Evolutionary conservation across 2,888 invertebrate genomes (phyloP).

Genomic region (Mimas tiliae): DNA sequence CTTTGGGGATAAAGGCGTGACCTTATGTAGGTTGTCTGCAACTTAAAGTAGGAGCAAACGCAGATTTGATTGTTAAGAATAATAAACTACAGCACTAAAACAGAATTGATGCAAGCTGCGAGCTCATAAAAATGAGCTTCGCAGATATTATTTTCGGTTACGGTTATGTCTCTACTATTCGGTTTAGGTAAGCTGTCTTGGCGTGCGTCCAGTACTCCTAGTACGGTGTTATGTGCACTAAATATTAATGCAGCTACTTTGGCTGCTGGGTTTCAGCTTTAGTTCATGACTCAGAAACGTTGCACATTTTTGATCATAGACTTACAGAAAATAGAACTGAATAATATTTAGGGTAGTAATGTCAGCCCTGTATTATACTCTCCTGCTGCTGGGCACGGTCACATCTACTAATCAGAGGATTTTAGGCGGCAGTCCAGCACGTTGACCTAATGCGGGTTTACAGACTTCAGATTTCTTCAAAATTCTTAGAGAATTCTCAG

Average conservation of each 20-base stretch:
- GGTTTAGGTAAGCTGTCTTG: slow-evolving; percentile 20
- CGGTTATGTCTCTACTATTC: slow-evolving; percentile 11
- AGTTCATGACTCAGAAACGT: background rate
- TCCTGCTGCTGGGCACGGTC: no score
- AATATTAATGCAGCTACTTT: slow-evolving; percentile 18
- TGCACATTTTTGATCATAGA: background rate
- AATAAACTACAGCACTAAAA: slow-evolving; percentile 17
- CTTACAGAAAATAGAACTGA: background rate
- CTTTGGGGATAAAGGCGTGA: no score
- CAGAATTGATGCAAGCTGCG: background rate
- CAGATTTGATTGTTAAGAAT: slow-evolving; percentile 9
- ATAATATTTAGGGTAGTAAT: no score
- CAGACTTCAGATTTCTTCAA: no score
- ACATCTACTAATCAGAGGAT: no score
- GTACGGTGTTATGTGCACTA: slow-evolving; percentile 18
- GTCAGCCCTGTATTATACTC: no score
- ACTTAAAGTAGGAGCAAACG: background rate
- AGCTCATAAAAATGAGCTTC: slow-evolving; percentile 15
- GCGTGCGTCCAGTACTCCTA: slow-evolving; percentile 17
- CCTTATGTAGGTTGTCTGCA: no score
- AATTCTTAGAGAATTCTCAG: no score
- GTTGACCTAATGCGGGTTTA: no score
- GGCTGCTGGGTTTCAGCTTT: background rate
- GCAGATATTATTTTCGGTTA: slow-evolving; percentile 10
- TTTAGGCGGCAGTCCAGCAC: no score